Evolutionary conservation across 2,113 vertebrate species (phyloP), one percentile per base, ranked within the genome.

Genomic region (Plestiodon gilberti): DNA sequence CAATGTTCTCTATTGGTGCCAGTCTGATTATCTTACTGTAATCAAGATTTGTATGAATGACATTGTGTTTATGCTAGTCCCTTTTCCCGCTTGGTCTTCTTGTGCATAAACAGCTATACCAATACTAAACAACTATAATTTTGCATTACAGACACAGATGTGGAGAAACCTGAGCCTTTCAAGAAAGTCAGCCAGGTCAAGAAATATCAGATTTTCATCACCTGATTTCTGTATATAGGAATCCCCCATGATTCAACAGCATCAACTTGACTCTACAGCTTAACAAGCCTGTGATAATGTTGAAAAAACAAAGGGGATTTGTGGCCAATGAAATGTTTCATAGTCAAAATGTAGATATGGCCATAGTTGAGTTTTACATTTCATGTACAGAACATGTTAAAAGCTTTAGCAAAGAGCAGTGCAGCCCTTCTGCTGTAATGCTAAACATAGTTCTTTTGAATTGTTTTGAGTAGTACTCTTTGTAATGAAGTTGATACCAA

Each of bases 41-140:
- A 94, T 95, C 92, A 94, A 93, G 95, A 95, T 95, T 92, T 91
- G 93, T 94, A 95, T 86, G 92, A 91, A 91, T 92, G 94, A 96
- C 93, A 91, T 91, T 92, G 93, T 96, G 94, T 95, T 97, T 97
- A 96, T 93, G 91, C 91, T 89, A 85, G 87, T 89, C 84, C 86
- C 80, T 95, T 90, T 93, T 95, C 95, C 85, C 74, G 69, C 78
- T 95, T 94, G 93, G 94, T 96, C 95, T 95, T 91, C 88, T 88
- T 88, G 91, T 89, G 88, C 90, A 92, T 95, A 96, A 96, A 96
- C 95, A 96, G 85, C 93, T 91, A 95, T 33, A 90, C 92, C 91
- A 91, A 85, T 64, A 55, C 90, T 80, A 91, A 96, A 95, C 93
- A 95, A 94, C 92, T 88, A 95, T 85, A 89, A 89, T 83, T 93